Evolutionary conservation across 2,888 invertebrate genomes (phyloP).

Genomic region (Apomyelois bistriatella): DNA sequence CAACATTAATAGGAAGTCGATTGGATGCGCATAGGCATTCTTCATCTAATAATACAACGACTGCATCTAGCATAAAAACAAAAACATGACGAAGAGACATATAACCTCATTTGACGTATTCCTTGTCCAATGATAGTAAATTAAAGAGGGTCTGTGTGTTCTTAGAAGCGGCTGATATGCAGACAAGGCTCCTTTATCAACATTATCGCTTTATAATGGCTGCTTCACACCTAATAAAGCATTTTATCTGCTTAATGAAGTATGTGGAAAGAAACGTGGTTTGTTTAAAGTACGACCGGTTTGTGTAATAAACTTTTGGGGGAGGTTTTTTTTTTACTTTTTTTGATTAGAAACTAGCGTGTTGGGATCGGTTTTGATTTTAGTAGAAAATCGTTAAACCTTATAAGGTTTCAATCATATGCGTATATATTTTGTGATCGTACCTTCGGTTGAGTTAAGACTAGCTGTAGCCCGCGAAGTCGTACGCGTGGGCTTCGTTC

Average conservation of each 20-base stretch:
- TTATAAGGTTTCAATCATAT: no score
- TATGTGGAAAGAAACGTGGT: slow-evolving; percentile 4
- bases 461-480: no score
- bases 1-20: no score
- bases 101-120: not conserved
- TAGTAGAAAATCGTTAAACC: no score
- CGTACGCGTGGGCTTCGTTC: no score
- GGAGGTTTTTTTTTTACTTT: not conserved
- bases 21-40: no score
- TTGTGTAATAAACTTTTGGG: not conserved
- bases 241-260: slow-evolving; percentile 26
- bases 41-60: no score
- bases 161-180: slow-evolving; percentile 2
- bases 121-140: not conserved
- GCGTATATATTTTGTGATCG: no score
- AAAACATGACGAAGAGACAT: no score
- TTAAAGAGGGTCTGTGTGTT: not conserved
- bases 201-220: slow-evolving; percentile 34
- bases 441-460: no score
- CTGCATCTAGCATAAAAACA: no score
- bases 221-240: slow-evolving; percentile 42
- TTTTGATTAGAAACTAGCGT: not conserved
- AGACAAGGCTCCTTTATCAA: slow-evolving; percentile 28
- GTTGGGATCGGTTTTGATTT: no score
- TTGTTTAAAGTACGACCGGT: not conserved